Evolutionary conservation across 2,888 invertebrate genomes (phyloP).

Genomic region (Nemurella pictetii): DNA sequence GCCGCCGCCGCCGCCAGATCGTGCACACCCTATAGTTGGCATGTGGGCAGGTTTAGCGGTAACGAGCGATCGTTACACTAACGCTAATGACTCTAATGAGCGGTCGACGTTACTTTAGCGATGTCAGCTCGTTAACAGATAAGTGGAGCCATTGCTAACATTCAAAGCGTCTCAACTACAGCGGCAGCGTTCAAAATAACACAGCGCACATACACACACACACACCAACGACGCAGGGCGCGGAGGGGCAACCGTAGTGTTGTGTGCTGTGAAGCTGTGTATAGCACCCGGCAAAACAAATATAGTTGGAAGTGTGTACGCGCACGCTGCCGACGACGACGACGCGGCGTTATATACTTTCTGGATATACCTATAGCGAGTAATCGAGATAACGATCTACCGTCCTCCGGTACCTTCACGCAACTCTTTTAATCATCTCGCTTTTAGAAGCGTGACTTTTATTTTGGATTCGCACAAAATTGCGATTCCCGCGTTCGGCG

Average conservation of each 20-base stretch:
- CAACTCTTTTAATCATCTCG: background rate
- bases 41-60: constrained; percentile 29
- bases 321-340: no score
- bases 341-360: background rate
- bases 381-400: background rate
- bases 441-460: background rate
- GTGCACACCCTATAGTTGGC: background rate
- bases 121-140: constrained; percentile 30
- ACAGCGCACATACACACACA: no score
- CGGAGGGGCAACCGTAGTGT: background rate
- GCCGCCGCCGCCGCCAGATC: background rate
- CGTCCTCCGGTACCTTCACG: background rate
- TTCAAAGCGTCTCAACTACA: constrained; percentile 24
- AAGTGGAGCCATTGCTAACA: constrained; percentile 26
- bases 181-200: background rate
- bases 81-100: constrained; percentile 32
- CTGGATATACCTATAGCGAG: no score
- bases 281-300: no score
- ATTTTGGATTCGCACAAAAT: background rate
- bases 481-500: background rate
- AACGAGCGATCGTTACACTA: constrained; percentile 33
- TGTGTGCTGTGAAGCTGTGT: background rate
- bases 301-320: no score
- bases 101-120: constrained; percentile 24
- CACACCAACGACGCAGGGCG: background rate